Evolutionary conservation across 2,797 vertebrate species (phyloP), one percentile per base, ranked within the genome.

Genomic region (Pseudochaenichthys georgianus): DNA sequence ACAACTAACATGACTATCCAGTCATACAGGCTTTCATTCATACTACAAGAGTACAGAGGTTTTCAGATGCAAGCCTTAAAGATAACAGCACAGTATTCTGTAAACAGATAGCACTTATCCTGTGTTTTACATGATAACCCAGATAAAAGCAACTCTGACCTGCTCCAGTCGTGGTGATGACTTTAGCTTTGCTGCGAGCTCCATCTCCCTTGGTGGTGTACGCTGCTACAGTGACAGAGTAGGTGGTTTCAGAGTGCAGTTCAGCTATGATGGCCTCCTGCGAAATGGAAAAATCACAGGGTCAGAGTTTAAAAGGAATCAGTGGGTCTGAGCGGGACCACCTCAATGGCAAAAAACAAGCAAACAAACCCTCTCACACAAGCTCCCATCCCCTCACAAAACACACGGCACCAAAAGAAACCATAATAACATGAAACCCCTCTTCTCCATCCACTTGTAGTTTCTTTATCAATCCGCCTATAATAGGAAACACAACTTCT

Each of bases 181-280:
- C 94, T 89, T 97, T 99, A 10, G 97, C 96, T 86, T 99, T 99
- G 95, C 97, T 99, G 53, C 97, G 96, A 61, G 98, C 97, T 68
- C 98, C 98, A 0, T 99, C 98, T 54, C 98, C 98, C 81, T 98
- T 99, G 74, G 97, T 99, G 85, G 98, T 99, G 78, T 99, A 99
- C 3, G 98, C 98, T 13, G 98, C 98, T 0, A 99, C 97, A 0
- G 97, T 99, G 76, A 99, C 89, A 0, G 98, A 99, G 90, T 99
- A 99, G 79, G 96, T 97, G 71, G 97, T 99, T 93, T 99, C 98
- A 0, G 98, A 96, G 50, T 96, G 95, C 70, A 99, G 96, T 70
- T 97, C 95, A 5, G 93, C 95, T 78, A 99, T 97, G 85, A 96
- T 80, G 13, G 96, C 95, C 92, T 99, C 97, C 98, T 99, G 88